Evolutionary conservation across 2,113 vertebrate species (phyloP).

Genomic region (Mesembrinibis cayennensis): DNA sequence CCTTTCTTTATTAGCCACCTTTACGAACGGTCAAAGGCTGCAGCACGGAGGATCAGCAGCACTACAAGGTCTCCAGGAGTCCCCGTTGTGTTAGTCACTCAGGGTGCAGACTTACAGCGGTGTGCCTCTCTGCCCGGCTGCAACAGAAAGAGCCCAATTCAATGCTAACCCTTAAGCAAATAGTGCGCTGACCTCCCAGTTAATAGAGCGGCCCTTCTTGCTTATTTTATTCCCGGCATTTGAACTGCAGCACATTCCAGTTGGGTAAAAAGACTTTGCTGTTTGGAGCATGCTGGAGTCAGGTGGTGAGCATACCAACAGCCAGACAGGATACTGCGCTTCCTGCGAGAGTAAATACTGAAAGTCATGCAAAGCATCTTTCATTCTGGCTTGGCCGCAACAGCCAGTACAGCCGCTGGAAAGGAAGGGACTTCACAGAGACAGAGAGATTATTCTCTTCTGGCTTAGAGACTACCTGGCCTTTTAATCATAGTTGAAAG

Average conservation of each 20-base stretch:
- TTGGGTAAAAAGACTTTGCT: constrained; percentile 69
- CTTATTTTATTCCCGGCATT: constrained; percentile 38
- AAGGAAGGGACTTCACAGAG: constrained; percentile 21
- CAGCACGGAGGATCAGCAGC: not conserved
- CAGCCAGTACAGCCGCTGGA: not conserved
- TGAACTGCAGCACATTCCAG: constrained; percentile 53
- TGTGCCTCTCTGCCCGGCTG: not conserved
- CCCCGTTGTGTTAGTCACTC: accelerated
- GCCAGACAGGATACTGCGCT: constrained; percentile 83
- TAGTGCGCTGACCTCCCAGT: not conserved
- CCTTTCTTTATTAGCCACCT: not conserved
- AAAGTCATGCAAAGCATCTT: constrained; percentile 53
- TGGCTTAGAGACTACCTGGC: constrained; percentile 11
- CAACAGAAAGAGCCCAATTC: not conserved
- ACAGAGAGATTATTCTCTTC: constrained; percentile 32
- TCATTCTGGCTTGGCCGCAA: constrained; percentile 25
- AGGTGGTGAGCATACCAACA: constrained; percentile 66
- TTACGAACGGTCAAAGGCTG: not conserved
- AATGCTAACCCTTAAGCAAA: not conserved
- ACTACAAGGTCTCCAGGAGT: not conserved
- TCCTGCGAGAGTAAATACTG: constrained; percentile 78
- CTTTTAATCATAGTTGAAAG: not conserved
- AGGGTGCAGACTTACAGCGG: accelerated
- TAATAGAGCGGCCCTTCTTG: constrained; percentile 16
- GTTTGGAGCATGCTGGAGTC: constrained; percentile 73